phyloP scores from a whole-genome alignment of 2,797 vertebrate species.

The Buceros bicornis region DNA sequence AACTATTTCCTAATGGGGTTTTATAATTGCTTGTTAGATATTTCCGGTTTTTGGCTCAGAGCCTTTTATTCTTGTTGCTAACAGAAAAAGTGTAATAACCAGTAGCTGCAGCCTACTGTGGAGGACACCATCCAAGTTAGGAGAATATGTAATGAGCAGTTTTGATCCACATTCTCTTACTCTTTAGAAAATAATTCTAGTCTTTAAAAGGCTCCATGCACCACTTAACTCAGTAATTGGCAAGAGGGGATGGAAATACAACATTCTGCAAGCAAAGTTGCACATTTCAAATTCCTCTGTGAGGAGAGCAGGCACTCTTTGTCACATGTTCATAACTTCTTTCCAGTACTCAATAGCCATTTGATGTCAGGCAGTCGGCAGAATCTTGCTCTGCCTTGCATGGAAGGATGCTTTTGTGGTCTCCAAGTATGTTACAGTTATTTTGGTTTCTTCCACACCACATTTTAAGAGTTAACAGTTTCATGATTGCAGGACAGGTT shows the following conservation, averaged over 20 bases:
- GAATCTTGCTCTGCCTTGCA: background rate
- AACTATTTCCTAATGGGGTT: slow-evolving; percentile 64
- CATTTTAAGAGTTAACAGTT: background rate
- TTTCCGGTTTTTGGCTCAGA: slow-evolving; percentile 59
- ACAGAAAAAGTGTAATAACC: slow-evolving; percentile 42
- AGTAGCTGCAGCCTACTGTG: slow-evolving; percentile 58
- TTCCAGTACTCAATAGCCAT: background rate
- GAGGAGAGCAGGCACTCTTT: background rate
- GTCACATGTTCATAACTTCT: slow-evolving; percentile 31
- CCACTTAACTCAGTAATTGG: slow-evolving; percentile 72
- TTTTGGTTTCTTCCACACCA: background rate
- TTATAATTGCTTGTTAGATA: slow-evolving; percentile 66
- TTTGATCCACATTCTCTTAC: slow-evolving; percentile 66
- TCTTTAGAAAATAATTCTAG: slow-evolving; percentile 65
- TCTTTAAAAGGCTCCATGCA: slow-evolving; percentile 69
- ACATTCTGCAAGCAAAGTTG: slow-evolving; percentile 42
- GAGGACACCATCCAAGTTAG: slow-evolving; percentile 62
- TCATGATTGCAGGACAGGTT: background rate
- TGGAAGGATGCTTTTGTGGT: background rate
- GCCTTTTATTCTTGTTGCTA: slow-evolving; percentile 64
- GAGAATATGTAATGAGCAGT: slow-evolving; percentile 68
- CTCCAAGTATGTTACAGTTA: background rate
- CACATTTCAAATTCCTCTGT: slow-evolving; percentile 38
- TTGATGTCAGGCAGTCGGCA: background rate
- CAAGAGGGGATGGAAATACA: slow-evolving; percentile 61